These are phyloP conservation scores for Tragelaphus eurycerus DNA, from an alignment of 2,797 vertebrate genomes.

Conservation along the genomic window DNA sequence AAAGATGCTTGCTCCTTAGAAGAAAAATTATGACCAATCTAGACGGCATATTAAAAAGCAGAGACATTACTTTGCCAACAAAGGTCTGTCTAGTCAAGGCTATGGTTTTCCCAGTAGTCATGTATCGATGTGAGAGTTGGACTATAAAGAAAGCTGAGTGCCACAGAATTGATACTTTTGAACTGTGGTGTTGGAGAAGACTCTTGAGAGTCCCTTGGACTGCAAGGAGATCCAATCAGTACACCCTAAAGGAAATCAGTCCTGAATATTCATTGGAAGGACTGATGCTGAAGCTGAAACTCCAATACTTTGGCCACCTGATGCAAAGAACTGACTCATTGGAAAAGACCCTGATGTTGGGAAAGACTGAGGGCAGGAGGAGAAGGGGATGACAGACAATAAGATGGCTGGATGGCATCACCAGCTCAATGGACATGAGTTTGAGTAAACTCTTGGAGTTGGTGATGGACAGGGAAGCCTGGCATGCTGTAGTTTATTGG, in stretches of 20 bases:
- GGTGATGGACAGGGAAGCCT: neutral
- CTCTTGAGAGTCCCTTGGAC: neutral
- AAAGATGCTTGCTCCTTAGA: fast-evolving
- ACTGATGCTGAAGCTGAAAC: neutral
- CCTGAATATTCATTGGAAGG: neutral
- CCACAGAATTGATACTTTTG: neutral
- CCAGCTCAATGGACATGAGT: neutral
- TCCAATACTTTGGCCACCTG: neutral
- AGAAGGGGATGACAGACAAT: neutral
- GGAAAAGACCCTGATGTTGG: neutral
- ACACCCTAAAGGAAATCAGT: neutral
- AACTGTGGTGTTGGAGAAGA: neutral
- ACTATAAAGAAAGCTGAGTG: neutral
- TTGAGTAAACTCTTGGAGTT: neutral
- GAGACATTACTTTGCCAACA: neutral
- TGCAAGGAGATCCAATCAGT: neutral
- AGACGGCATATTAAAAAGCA: neutral
- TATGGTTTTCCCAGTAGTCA: neutral
- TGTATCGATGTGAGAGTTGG: neutral
- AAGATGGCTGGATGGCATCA: neutral
- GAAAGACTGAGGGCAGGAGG: neutral
- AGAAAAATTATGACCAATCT: neutral
- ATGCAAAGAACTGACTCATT: neutral
- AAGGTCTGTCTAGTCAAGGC: fast-evolving
- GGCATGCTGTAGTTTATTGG: fast-evolving